A percentile compares a stretch with the other conserved stretches of the same genome.
phyloP scores from a whole-genome alignment of 2,113 vertebrate species.

The Dunckerocampus dactyliophorus region DNA sequence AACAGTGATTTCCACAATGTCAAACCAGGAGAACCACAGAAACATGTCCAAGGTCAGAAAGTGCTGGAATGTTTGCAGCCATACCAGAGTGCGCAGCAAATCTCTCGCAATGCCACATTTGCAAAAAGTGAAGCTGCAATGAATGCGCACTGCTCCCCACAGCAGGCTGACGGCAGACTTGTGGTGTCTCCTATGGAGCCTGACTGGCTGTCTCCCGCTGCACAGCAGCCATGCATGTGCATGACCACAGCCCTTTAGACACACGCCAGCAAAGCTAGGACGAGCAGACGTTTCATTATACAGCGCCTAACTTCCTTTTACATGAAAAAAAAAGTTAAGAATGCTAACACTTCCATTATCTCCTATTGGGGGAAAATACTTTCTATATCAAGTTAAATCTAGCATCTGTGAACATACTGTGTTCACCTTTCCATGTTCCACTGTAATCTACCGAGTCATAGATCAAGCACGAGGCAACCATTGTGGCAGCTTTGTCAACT shows the following conservation, averaged over 20 bases:
- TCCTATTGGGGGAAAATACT: no score
- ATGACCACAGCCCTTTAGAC: constrained; percentile 42
- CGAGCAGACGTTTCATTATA: no score
- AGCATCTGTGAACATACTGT: no score
- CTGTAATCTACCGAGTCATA: constrained; percentile 30
- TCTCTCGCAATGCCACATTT: constrained; percentile 28
- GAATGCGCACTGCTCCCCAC: constrained; percentile 29
- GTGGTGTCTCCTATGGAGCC: constrained; percentile 35
- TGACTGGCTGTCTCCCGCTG: constrained; percentile 31
- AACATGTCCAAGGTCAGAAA: constrained; percentile 30
- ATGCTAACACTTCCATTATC: no score
- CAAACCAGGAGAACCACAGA: constrained; percentile 1
- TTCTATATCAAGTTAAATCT: no score
- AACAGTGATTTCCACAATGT: constrained; percentile 18
- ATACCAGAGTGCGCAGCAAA: constrained; percentile 38
- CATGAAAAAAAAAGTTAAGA: no score
- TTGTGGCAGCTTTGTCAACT: background rate
- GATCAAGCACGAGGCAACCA: constrained; percentile 2
- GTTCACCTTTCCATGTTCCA: no score
- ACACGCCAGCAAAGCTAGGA: no score
- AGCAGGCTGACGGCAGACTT: constrained; percentile 22
- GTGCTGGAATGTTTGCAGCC: constrained; percentile 31
- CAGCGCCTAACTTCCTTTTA: no score
- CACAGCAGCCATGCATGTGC: constrained; percentile 24
- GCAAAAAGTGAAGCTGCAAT: constrained; percentile 38